Percentiles rank a stretch among this genome's conserved stretches.
Conservation (phyloP, 2,797 vertebrate species). For the Muscicapa comitata region DNA sequence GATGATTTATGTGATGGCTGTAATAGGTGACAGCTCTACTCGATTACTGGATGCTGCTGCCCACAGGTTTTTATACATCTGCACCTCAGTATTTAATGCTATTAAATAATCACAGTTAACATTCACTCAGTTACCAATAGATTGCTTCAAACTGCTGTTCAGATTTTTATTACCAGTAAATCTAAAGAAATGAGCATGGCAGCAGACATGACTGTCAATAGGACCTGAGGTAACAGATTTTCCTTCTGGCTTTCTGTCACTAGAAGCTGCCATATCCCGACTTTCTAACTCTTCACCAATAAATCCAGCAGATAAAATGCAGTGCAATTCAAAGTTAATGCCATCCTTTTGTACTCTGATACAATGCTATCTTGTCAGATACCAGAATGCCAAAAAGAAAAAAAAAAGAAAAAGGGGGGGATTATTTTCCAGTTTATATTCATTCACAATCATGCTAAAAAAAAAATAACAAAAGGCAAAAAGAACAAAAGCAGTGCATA, state of each 20-base stretch:
- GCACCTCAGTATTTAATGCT: not conserved
- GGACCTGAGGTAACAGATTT: not conserved
- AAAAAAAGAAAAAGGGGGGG: rapidly evolving
- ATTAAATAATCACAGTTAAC: not conserved
- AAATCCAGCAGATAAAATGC: not conserved
- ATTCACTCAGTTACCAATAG: not conserved
- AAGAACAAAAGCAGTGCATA: not conserved
- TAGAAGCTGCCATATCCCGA: not conserved
- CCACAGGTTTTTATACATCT: not conserved
- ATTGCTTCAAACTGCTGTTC: not conserved
- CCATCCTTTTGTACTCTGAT: not conserved
- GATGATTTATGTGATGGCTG: not conserved
- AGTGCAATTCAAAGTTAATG: not conserved
- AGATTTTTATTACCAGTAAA: constrained; percentile 1
- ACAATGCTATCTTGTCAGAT: not conserved
- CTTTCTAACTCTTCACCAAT: not conserved
- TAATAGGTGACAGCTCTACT: not conserved
- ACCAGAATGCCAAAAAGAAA: not conserved
- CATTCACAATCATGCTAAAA: not conserved
- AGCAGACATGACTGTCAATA: not conserved
- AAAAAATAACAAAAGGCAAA: not conserved
- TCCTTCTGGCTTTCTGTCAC: not conserved
- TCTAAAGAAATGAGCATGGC: not conserved
- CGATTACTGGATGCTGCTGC: not conserved
- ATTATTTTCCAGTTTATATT: not conserved